Conservation (phyloP, 2,113 vertebrate genomes). For the Myodes glareolus region DNA sequence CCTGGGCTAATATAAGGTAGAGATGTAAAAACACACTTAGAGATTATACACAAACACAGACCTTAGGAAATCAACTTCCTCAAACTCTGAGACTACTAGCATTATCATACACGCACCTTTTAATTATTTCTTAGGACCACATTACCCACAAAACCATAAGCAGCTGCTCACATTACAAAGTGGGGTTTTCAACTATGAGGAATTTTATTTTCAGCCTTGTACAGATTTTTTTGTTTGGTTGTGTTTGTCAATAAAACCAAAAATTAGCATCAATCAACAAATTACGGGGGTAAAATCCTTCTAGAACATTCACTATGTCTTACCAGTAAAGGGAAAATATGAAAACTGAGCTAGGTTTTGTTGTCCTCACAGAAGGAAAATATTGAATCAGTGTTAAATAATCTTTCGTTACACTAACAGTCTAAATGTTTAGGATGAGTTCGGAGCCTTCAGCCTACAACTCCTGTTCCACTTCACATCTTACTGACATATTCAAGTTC, state of each 20-base stretch:
- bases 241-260: not conserved
- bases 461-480: conserved; percentile 44
- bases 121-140: not conserved
- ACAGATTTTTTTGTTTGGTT: not conserved
- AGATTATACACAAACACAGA: not conserved
- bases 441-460: not conserved
- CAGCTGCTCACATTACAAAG: not conserved
- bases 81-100: not conserved
- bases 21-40: not conserved
- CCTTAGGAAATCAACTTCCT: not conserved
- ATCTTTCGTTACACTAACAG: not conserved
- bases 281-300: not conserved
- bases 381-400: not conserved
- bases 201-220: not conserved
- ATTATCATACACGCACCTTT: not conserved
- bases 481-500: not conserved
- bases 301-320: conserved; percentile 19
- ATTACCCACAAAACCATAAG: not conserved
- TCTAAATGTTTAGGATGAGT: conserved; percentile 27
- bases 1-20: not conserved
- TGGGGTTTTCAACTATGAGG: not conserved
- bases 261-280: conserved; percentile 38
- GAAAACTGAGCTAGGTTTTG: not conserved
- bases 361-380: conserved; percentile 16
- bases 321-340: not conserved